Evolutionary conservation across 2,888 invertebrate species (phyloP), one percentile per base, ranked within the genome.

Genomic region (Eupithecia insigniata): DNA sequence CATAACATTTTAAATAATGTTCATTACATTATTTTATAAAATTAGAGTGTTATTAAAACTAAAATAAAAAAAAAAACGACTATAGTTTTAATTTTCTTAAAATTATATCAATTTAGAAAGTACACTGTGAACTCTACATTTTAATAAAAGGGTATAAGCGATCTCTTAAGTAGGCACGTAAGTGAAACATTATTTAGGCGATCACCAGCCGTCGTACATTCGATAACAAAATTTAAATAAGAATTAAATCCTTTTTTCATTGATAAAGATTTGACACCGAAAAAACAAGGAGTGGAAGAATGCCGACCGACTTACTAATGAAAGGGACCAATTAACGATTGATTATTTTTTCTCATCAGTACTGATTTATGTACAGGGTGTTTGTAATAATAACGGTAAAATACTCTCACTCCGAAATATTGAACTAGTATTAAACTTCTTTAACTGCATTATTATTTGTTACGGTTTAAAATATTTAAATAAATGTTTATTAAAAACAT

Each of bases 231-330:
- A 91, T 91, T 92, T 90, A 90, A 92, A 92, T 92, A 92, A 92
- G 92, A 93, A 93, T 93, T 89, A 93, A 92, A 90, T 90, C 89
- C 92, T 92, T 92, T 91, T 89, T 90, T 89, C 93, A 93, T 94
- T 94, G 93, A 94, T 93, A 93, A 94, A 92, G 89, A 87, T 91
- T 92, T 93, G 94, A 93, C 93, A 93, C 87, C 83, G 88, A 92
- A 92, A 92, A 92, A 93, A 92, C 88, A 88, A 91, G 85, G 86
- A 88, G 81, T 76, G 75, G 77, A 85, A 85, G 92, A 93, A 94
- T 93, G 93, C 92, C 88, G 90, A 88, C 88, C 83, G 89, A 87
- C 87, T 90, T 91, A 93, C 93, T 94, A 94, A 94, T 93, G 93
- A 94, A 94, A 92, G 94, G 92, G 87, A 89, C 92, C 94, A 93